Evolutionary conservation across 35 echinoderm and acorn worm genomes (phyloP).

Genomic region (Diadema setosum): DNA sequence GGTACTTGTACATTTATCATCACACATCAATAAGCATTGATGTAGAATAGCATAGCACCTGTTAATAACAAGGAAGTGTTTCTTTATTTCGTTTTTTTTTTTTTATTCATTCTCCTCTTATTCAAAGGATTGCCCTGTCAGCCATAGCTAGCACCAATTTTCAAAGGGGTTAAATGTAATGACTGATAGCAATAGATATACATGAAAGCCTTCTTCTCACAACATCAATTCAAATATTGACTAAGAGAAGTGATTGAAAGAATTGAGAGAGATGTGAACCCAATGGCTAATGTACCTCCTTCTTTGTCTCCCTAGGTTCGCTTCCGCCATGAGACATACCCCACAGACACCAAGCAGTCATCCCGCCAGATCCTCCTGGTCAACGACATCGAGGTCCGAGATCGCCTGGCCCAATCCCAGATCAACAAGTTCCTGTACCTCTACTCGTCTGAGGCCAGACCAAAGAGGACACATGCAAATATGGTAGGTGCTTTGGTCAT

Average conservation of each 20-base stretch:
- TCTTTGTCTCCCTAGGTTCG: slow-evolving; percentile 42
- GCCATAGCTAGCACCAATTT: no score
- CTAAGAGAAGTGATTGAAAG: no score
- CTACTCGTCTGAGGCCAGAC: slow-evolving; percentile 77
- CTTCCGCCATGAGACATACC: slow-evolving; percentile 80
- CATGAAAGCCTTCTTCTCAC: background rate
- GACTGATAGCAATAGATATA: background rate
- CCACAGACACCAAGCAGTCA: slow-evolving; percentile 54
- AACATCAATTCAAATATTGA: background rate
- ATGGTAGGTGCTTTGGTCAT: slow-evolving; percentile 79
- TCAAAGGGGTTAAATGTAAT: no score
- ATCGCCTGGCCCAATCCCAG: slow-evolving; percentile 85
- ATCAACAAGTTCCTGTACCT: slow-evolving; percentile 98
- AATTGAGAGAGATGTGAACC: no score
- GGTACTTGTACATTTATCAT: no score
- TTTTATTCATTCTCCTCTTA: no score
- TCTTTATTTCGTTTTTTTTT: no score
- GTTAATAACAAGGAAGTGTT: no score
- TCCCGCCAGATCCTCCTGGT: slow-evolving; percentile 88
- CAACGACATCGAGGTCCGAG: slow-evolving; percentile 89
- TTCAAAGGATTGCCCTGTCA: no score
- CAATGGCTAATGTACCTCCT: background rate
- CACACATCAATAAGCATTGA: no score
- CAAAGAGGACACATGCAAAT: slow-evolving; percentile 77
- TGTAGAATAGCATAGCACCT: no score